Evolutionary conservation across 2,113 vertebrate genomes (phyloP), one percentile per base, ranked within the genome.

Genomic region (Hydrolagus affinis): DNA sequence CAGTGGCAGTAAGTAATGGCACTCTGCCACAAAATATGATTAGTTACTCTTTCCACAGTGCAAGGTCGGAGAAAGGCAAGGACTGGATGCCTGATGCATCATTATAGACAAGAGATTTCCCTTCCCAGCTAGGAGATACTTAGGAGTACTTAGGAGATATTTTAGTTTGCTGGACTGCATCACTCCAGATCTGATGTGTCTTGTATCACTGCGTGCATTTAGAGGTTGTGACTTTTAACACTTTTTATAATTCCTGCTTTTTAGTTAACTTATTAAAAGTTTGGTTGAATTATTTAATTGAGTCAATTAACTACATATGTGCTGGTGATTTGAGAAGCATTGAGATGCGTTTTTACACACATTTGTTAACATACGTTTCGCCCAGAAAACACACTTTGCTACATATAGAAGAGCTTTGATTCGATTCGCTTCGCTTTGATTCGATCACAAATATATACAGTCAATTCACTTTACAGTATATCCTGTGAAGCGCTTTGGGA

Each of bases 11-110:
- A 68, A 83, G 60, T 21, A 68, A 68, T 83, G 78, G 78, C 78
- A 64, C 32, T 83, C 78, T 83, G 78, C 78, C 78, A 83, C 15
- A 83, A 83, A 83, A 68, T 83, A 83, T 83, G 78, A 83, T 83
- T 83, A 25, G 62, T 83, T 83, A 66, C 57, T n/a, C 78, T 83
- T 83, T 66, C 15, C 23, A 83, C 25, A 66, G 8, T 83, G 62
- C 78, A 83, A 83, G 78, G 78, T 83, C 62, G 30, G 62, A 32
- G 60, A 83, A 83, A 66, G 78, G 25, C 78, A 83, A 28, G 66
- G 78, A 68, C 60, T 83, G 25, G 62, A 83, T 11, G 78, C 60
- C 25, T 83, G 60, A 21, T 30, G 15, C 11, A 83, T 32, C 32
- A 28, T 66, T 68, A 28, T 32, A 15, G 30, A 62, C 64, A 83